Evolutionary conservation across 1,140 invertebrate genomes (phyloP).

Genomic region (Sycophila sp.): DNA sequence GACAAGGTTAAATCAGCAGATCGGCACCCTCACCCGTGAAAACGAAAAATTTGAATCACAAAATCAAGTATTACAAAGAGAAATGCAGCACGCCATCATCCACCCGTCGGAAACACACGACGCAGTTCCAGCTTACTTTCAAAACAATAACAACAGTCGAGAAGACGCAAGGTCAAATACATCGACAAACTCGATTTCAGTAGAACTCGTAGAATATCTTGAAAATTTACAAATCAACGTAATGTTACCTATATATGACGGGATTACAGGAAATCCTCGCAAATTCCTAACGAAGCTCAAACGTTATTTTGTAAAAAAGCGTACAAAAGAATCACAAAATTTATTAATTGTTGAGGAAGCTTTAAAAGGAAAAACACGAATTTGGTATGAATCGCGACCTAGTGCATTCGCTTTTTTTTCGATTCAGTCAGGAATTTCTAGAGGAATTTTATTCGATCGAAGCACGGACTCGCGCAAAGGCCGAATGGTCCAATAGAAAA

Average conservation of each 20-base stretch:
- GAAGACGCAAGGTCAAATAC: too few relatives aligned
- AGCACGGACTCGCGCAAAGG: neutral
- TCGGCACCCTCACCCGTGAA: too few relatives aligned
- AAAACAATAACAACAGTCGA: too few relatives aligned
- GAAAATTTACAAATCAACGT: neutral
- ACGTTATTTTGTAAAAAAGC: conserved; percentile 6
- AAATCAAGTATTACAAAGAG: too few relatives aligned
- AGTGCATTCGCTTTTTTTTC: neutral
- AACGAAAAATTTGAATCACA: too few relatives aligned
- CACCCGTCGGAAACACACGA: too few relatives aligned
- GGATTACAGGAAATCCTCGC: neutral
- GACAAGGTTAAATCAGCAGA: too few relatives aligned
- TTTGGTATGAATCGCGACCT: neutral
- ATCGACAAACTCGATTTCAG: neutral
- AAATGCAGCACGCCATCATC: too few relatives aligned
- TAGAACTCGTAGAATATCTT: neutral
- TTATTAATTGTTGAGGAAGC: neutral
- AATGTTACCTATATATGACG: neutral
- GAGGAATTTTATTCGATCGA: neutral
- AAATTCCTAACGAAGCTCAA: too few relatives aligned
- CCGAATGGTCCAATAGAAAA: neutral
- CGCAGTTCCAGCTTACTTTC: too few relatives aligned
- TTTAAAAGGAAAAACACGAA: neutral
- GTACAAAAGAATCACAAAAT: neutral
- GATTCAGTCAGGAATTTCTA: neutral